These are phyloP conservation scores for Spodoptera frugiperda DNA, from an alignment of 1,140 invertebrate genomes.

Conservation along the genomic window DNA sequence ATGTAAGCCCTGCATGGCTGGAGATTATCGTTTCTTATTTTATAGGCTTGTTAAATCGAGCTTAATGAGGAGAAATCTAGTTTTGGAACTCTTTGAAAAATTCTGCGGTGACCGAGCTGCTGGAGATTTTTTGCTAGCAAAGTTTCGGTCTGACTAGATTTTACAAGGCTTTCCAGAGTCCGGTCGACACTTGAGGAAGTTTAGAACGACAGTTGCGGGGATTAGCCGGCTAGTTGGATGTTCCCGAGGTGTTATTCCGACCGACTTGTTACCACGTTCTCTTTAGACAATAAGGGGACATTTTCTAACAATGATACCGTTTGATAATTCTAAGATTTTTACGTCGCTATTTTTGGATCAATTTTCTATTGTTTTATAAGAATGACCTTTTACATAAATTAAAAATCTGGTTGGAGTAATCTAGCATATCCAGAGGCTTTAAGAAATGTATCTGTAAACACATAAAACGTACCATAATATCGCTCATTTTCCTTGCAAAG, in stretches of 20 bases:
- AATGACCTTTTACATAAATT: no score
- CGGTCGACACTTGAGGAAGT: conserved; percentile 6
- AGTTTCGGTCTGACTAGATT: conserved; percentile 32
- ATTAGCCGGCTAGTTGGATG: conserved; percentile 14
- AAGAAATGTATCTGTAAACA: no score
- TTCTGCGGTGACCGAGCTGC: not conserved
- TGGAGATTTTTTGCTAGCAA: conserved; percentile 10
- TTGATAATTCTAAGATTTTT: not conserved
- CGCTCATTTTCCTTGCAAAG: no score
- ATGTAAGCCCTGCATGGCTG: no score
- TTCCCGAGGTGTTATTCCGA: conserved; percentile 5
- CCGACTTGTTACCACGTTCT: conserved; percentile 1
- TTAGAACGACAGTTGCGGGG: conserved; percentile 26
- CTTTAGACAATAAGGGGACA: not conserved
- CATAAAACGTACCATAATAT: no score
- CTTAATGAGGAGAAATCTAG: not conserved
- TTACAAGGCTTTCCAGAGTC: not conserved
- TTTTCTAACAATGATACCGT: not conserved
- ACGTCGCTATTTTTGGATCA: no score
- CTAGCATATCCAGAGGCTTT: no score
- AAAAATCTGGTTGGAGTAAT: no score
- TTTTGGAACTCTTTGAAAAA: not conserved
- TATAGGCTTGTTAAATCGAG: not conserved
- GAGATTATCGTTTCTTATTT: not conserved
- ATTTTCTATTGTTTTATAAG: no score